Percentiles rank a stretch among this genome's conserved stretches.
Conservation (phyloP, 2,797 vertebrate genomes). For the Lagodon rhomboides region DNA sequence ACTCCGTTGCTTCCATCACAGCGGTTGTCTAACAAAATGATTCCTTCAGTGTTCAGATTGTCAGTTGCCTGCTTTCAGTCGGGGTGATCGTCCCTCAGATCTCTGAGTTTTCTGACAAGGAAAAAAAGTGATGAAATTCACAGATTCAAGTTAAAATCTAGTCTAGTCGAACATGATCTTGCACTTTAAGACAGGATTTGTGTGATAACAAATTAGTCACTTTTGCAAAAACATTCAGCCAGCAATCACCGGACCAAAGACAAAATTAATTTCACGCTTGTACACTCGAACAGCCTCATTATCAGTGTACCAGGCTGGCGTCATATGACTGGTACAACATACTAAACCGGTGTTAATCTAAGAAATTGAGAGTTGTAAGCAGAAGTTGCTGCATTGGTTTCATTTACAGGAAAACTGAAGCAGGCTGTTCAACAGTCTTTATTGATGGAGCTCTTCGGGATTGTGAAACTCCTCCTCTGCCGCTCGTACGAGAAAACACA, state of each 20-base stretch:
- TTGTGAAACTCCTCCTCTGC: neutral
- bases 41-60: neutral
- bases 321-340: too few species aligned
- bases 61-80: neutral
- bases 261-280: neutral
- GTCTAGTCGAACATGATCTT: too few species aligned
- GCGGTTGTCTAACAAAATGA: neutral
- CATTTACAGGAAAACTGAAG: too few species aligned
- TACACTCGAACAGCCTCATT: neutral
- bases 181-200: neutral
- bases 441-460: too few species aligned
- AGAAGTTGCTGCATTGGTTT: too few species aligned
- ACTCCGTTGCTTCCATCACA: neutral
- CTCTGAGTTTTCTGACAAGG: neutral
- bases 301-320: neutral
- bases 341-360: too few species aligned
- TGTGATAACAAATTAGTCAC: neutral
- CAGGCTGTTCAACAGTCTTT: too few species aligned
- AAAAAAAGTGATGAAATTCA: neutral
- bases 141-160: too few species aligned
- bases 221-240: neutral
- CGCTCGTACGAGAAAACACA: neutral
- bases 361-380: too few species aligned
- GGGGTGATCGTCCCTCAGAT: neutral
- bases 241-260: neutral